A percentile compares a stretch with the other conserved stretches of the same genome.
Evolutionary conservation across 2,888 invertebrate genomes (phyloP).

Genomic region (Tipula vernalis): DNA sequence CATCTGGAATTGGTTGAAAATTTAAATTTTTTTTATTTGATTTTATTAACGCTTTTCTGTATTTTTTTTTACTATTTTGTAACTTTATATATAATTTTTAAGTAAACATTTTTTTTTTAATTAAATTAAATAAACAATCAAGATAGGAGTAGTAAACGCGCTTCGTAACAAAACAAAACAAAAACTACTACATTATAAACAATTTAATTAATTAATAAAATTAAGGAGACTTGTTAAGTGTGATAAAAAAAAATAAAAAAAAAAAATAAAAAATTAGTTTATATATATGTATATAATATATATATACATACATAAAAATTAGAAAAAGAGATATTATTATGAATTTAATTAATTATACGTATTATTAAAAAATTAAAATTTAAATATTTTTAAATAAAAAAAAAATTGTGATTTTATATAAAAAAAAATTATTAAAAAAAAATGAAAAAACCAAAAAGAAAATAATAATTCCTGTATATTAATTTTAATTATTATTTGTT

Average conservation of each 20-base stretch:
- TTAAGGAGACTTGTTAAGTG: background rate
- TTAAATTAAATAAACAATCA: background rate
- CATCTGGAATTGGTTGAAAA: slow-evolving; percentile 37
- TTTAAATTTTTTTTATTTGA: slow-evolving; percentile 21
- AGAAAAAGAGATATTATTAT: background rate
- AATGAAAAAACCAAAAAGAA: background rate
- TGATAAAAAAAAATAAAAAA: background rate
- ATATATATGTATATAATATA: too few species aligned
- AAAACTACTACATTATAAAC: background rate
- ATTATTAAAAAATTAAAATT: background rate
- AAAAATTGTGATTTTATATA: background rate
- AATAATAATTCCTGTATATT: background rate
- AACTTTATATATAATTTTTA: slow-evolving; percentile 5
- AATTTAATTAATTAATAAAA: background rate
- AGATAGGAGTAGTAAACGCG: background rate
- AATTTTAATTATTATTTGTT: slow-evolving; percentile 4
- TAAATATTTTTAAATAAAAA: background rate
- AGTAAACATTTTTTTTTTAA: background rate
- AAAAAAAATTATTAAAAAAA: background rate
- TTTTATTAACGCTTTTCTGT: background rate
- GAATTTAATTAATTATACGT: background rate
- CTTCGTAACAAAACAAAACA: background rate
- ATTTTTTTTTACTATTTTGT: background rate
- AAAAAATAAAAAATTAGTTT: background rate
- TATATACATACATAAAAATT: too few species aligned